These are phyloP conservation scores for Criorhina ranunculi DNA, from an alignment of 2,888 invertebrate genomes.

Conservation along the genomic window DNA sequence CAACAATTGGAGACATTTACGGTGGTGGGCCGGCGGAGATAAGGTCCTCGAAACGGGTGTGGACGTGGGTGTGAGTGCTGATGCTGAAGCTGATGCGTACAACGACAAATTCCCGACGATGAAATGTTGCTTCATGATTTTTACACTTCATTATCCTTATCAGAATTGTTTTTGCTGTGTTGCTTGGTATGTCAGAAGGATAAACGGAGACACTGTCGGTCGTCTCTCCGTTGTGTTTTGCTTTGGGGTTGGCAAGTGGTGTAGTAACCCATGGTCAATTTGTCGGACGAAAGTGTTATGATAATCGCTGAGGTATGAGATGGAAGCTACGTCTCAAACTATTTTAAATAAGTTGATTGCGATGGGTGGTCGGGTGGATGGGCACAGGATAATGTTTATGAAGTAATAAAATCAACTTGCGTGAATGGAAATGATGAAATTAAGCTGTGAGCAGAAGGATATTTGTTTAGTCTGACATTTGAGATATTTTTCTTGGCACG, in stretches of 20 bases:
- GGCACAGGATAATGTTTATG: constrained; percentile 47
- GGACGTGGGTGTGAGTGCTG: neutral
- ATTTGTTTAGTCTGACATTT: constrained; percentile 28
- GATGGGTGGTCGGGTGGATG: constrained; percentile 2
- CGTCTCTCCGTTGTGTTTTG: constrained; percentile 4
- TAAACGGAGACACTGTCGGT: constrained; percentile 5
- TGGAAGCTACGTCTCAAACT: constrained; percentile 43
- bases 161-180: constrained; percentile 41
- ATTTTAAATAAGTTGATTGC: constrained; percentile 44
- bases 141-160: constrained; percentile 73
- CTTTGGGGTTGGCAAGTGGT: constrained; percentile 20
- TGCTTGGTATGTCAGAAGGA: constrained; percentile 16
- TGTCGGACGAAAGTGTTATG: constrained; percentile 59
- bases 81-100: constrained; percentile 19
- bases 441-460: constrained; percentile 29
- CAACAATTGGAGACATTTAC: constrained; percentile 45
- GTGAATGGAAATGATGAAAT: constrained; percentile 36
- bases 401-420: constrained; percentile 44
- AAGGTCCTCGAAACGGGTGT: no score
- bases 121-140: constrained; percentile 74
- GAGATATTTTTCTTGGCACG: neutral
- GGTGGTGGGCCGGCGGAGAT: constrained; percentile 25
- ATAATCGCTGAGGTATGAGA: constrained; percentile 37
- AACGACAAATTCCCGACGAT: constrained; percentile 51
- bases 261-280: constrained; percentile 52